These are phyloP conservation scores for Corythornis cristatus DNA, from an alignment of 2,113 vertebrate genomes.

Conservation along the genomic window DNA sequence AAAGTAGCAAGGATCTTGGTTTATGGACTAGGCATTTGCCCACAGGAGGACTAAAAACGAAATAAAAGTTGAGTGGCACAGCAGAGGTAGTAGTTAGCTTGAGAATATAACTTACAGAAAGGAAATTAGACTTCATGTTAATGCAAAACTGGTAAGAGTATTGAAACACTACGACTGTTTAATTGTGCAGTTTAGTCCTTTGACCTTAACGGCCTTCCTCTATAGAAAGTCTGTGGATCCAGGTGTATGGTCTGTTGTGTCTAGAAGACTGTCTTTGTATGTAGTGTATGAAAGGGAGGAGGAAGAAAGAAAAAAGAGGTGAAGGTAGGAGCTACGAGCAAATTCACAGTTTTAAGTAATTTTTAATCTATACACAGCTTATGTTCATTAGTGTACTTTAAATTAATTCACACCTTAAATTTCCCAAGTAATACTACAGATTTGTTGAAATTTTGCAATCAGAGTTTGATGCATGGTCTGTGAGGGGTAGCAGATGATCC, in stretches of 20 bases:
- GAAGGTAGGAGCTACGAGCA: background rate
- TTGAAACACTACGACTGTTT: background rate
- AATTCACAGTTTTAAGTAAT: background rate
- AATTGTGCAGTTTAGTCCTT: background rate
- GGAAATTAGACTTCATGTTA: background rate
- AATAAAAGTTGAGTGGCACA: background rate
- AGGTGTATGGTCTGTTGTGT: background rate
- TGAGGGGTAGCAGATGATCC: background rate
- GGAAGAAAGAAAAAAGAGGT: background rate
- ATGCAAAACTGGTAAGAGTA: background rate
- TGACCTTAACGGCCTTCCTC: background rate
- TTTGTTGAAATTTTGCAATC: background rate
- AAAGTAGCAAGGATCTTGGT: background rate
- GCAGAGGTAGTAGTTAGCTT: background rate
- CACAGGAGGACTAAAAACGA: background rate
- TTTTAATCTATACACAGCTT: background rate
- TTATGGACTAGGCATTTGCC: background rate
- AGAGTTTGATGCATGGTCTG: background rate
- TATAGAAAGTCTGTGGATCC: background rate
- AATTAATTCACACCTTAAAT: background rate
- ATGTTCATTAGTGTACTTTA: background rate
- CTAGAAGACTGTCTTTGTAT: background rate
- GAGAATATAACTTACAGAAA: background rate
- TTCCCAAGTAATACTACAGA: background rate
- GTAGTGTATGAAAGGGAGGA: rapidly evolving